Percentiles rank a stretch among this genome's conserved stretches.
phyloP scores from a whole-genome alignment of 2,797 vertebrate genomes.

The Antrozous pallidus region DNA sequence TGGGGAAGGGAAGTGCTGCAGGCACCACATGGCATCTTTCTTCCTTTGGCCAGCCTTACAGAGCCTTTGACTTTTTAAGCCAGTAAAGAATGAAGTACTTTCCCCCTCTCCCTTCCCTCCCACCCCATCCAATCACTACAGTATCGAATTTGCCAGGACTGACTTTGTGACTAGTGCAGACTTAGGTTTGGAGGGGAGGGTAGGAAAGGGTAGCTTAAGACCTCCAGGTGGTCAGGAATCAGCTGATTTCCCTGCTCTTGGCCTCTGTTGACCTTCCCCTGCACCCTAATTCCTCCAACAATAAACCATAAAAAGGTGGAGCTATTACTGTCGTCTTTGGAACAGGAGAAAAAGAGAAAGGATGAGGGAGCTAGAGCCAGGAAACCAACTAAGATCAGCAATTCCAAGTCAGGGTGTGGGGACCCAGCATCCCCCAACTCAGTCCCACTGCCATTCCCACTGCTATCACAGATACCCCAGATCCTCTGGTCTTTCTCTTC shows the following conservation, averaged over 20 bases:
- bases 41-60: neutral
- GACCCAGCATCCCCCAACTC: neutral
- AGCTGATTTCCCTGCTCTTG: neutral
- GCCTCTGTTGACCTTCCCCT: neutral
- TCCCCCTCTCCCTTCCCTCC: neutral
- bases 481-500: neutral
- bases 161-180: neutral
- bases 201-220: neutral
- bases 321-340: neutral
- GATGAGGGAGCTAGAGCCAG: neutral
- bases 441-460: neutral
- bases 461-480: neutral
- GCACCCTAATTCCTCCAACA: neutral
- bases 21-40: neutral
- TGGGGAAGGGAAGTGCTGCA: neutral
- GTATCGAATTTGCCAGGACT: neutral
- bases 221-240: neutral
- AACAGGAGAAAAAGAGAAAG: neutral
- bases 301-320: neutral
- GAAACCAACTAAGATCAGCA: neutral
- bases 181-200: neutral
- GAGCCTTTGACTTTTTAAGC: conserved; percentile 68
- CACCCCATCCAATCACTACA: neutral
- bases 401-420: neutral
- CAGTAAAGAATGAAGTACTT: conserved; percentile 36